Evolutionary conservation across 1,140 invertebrate genomes (phyloP), one percentile per base, ranked within the genome.

Genomic region (Cotesia chilonis): DNA sequence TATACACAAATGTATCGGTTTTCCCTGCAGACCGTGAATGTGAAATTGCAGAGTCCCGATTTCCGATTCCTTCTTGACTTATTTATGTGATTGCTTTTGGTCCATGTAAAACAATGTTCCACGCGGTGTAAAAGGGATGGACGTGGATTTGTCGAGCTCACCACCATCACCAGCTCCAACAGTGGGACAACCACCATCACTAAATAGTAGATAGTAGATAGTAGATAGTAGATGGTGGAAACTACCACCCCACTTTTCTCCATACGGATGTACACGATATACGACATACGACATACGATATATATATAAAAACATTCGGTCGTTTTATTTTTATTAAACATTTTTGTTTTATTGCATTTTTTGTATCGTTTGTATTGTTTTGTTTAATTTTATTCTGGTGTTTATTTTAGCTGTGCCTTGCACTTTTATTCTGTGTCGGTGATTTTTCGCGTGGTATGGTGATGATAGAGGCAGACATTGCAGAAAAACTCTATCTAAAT

Each of bases 41-140:
- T 70, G 70, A 77, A 77, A 77, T 74, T 75, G 72, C 72, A 4
- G 61, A 51, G 41, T 60, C 47, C n/a, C 65, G 67, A 72, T 71
- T 75, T 70, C 28, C 66, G 68, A 72, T 74, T 73, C 41, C 68
- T 66, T 74, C 35, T 63, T 76, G 74, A 77, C 76, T 77, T 77
- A 77, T 77, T 77, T 77, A 77, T 77, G 76, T 75, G 76, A 77
- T 75, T 75, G 76, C 69, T 68, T 69, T 68, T 20, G 38, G 70
- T 70, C 72, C 65, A 75, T 77, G 76, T 77, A 74, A 77, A 77
- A 77, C 76, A 77, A 77, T 77, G 72, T 72, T 75, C 61, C 59
- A 57, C 55, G 14, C 52, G 70, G 63, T 67, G 35, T 51, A 51
- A 65, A 73, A 69, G 65, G 60, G 70, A 67, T 75, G 37, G 51